Conservation (phyloP, 2,113 vertebrate species). For the Oxyura jamaicensis region DNA sequence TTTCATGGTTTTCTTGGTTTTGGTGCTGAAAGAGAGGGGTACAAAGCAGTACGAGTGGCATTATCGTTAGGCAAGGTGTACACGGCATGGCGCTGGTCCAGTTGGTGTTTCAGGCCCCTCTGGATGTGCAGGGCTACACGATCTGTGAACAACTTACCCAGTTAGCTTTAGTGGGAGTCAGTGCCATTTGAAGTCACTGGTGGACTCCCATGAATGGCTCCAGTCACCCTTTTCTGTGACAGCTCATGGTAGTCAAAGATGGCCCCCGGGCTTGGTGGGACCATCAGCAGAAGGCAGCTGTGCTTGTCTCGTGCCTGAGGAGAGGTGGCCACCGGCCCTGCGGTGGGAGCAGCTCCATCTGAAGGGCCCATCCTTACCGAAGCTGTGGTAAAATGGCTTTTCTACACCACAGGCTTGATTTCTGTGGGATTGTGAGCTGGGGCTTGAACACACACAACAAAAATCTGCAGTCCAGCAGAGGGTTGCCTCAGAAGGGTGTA, state of each 20-base stretch:
- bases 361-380: background rate
- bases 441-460: background rate
- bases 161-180: background rate
- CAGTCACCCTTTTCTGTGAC: background rate
- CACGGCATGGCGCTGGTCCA: background rate
- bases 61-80: background rate
- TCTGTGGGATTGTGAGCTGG: background rate
- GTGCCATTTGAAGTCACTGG: background rate
- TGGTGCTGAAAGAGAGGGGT: background rate
- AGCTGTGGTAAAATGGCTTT: background rate
- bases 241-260: background rate
- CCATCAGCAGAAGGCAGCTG: background rate
- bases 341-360: background rate
- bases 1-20: rapidly evolving
- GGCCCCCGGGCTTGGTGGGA: background rate
- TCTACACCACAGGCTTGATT: background rate
- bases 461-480: background rate
- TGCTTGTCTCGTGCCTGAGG: background rate
- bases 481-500: background rate
- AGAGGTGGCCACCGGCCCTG: background rate
- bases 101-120: background rate
- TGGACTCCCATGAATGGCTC: background rate
- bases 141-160: background rate
- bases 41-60: rapidly evolving
- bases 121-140: background rate